phyloP scores from a whole-genome alignment of 2,797 vertebrate genomes.

The Miichthys miiuy region DNA sequence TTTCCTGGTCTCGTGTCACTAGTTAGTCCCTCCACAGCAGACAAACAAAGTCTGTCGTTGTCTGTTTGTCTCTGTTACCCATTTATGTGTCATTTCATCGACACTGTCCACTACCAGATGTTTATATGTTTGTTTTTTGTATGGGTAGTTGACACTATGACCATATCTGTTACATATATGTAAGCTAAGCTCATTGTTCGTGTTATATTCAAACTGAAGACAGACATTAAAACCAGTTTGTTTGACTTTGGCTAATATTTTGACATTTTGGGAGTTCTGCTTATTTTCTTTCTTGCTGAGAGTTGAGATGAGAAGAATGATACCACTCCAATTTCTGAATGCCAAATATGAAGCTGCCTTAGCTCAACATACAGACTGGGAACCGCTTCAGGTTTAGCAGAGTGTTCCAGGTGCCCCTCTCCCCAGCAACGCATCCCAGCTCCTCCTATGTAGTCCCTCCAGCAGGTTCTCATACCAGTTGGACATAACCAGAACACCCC shows the following conservation, averaged over 20 bases:
- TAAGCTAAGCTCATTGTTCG: no score
- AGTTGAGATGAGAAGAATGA: neutral
- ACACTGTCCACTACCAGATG: neutral
- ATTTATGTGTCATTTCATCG: slow-evolving; percentile 35
- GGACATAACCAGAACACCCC: no score
- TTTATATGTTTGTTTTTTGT: neutral
- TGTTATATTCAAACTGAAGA: neutral
- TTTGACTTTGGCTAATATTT: slow-evolving; percentile 7
- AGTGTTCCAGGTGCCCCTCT: no score
- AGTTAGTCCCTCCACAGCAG: slow-evolving; percentile 25
- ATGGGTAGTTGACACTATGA: neutral
- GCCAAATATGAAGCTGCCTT: neutral
- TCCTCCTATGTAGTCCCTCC: no score
- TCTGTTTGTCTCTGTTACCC: slow-evolving; percentile 55
- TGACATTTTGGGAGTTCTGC: neutral
- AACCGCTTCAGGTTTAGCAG: no score
- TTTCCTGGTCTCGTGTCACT: slow-evolving; percentile 34
- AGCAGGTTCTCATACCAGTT: no score
- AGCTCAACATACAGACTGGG: neutral
- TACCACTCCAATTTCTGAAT: neutral
- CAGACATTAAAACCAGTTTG: neutral
- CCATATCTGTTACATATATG: neutral
- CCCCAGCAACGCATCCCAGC: no score
- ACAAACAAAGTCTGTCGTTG: slow-evolving; percentile 24
- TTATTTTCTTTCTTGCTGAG: neutral